A percentile compares a stretch with the other conserved stretches of the same genome.
These are phyloP conservation scores for Egretta garzetta DNA, from an alignment of 2,113 vertebrate genomes.

Conservation along the genomic window DNA sequence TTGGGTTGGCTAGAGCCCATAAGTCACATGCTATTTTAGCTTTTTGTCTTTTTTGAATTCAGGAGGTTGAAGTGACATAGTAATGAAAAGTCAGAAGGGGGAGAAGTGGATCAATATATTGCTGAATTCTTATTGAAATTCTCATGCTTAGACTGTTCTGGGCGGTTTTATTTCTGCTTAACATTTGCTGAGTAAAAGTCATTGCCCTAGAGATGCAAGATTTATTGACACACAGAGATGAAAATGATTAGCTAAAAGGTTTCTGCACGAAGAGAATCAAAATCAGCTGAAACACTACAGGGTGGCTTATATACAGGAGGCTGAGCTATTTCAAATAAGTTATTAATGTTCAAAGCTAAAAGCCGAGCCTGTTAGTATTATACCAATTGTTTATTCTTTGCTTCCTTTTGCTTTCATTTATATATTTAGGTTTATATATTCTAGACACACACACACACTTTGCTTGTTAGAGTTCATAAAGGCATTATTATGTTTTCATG, in stretches of 20 bases:
- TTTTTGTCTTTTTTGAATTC: constrained; percentile 36
- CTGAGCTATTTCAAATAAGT: constrained; percentile 26
- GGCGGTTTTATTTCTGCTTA: constrained; percentile 64
- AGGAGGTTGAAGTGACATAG: constrained; percentile 42
- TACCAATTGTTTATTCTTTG: background rate
- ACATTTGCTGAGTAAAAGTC: constrained; percentile 80
- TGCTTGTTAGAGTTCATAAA: background rate
- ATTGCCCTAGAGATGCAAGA: constrained; percentile 71
- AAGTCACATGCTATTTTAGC: background rate
- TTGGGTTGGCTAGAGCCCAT: background rate
- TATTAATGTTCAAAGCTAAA: constrained; percentile 24
- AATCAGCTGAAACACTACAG: constrained; percentile 51
- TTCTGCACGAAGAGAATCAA: constrained; percentile 63
- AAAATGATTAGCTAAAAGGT: constrained; percentile 67
- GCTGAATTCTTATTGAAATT: constrained; percentile 40
- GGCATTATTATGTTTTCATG: background rate
- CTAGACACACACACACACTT: background rate
- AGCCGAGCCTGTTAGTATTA: background rate
- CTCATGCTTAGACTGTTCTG: constrained; percentile 24
- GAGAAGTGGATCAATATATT: constrained; percentile 49
- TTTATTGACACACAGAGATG: constrained; percentile 76
- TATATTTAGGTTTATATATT: background rate
- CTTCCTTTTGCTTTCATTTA: background rate
- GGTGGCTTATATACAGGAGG: constrained; percentile 2
- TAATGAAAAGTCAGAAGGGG: constrained; percentile 55